Percentiles rank a stretch among this genome's conserved stretches.
phyloP scores from a whole-genome alignment of 2,113 vertebrate genomes.

The Addax nasomaculatus region DNA sequence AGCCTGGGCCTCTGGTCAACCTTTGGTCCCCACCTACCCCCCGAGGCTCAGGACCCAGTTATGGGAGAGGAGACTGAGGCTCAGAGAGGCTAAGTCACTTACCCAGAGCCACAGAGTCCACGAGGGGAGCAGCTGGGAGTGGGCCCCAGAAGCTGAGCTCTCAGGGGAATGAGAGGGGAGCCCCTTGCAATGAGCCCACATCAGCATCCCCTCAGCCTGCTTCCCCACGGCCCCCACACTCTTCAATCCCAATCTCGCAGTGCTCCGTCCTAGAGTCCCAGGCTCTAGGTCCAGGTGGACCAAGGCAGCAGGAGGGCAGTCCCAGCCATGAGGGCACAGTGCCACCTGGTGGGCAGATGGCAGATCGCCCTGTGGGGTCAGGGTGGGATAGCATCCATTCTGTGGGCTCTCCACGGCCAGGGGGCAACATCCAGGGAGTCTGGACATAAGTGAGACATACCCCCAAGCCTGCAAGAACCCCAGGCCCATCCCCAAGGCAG shows the following conservation, averaged over 20 bases:
- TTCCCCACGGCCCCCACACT: neutral
- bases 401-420: neutral
- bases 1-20: neutral
- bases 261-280: accelerated
- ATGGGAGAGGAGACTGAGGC: accelerated
- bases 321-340: neutral
- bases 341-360: constrained; percentile 72
- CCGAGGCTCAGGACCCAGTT: accelerated
- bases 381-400: neutral
- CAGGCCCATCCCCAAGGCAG: neutral
- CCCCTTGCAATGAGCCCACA: accelerated
- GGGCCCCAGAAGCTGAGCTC: neutral
- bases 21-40: neutral
- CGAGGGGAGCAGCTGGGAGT: no score
- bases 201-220: neutral
- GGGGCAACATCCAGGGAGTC: neutral
- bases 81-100: neutral
- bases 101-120: neutral
- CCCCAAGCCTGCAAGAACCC: neutral
- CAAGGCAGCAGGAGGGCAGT: accelerated
- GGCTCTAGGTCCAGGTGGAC: accelerated
- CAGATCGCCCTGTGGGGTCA: accelerated
- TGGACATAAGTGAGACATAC: neutral
- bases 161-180: neutral
- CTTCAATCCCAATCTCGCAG: accelerated